These are phyloP conservation scores for Popillia japonica DNA, from an alignment of 1,140 invertebrate species.

Conservation along the genomic window DNA sequence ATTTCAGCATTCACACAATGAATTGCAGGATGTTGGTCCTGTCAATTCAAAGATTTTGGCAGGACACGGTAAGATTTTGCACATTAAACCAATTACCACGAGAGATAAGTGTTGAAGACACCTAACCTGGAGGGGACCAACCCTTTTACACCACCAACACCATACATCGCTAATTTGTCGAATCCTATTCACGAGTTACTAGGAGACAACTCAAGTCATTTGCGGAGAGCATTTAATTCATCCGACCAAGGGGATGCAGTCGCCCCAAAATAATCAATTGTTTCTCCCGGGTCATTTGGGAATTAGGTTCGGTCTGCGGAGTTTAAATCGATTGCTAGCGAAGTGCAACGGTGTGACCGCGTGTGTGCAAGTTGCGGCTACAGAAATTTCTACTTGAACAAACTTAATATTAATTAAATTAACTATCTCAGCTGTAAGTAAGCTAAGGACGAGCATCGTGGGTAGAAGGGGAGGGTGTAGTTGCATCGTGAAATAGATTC, in stretches of 20 bases:
- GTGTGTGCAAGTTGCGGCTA: not conserved
- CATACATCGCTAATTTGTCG: too few relatives aligned
- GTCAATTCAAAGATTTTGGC: too few relatives aligned
- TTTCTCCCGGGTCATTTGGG: not conserved
- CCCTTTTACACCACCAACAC: too few relatives aligned
- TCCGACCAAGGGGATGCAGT: not conserved
- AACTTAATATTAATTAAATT: constrained; percentile 20
- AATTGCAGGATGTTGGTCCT: too few relatives aligned
- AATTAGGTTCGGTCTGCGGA: not conserved
- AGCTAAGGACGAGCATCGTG: not conserved
- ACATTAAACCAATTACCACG: too few relatives aligned
- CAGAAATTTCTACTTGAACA: constrained; percentile 7
- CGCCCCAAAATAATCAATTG: not conserved
- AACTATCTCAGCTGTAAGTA: constrained; percentile 6
- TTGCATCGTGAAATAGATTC: not conserved
- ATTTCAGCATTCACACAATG: too few relatives aligned
- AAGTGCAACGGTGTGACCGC: not conserved
- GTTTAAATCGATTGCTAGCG: not conserved
- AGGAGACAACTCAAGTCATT: not conserved
- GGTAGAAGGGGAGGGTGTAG: too few relatives aligned
- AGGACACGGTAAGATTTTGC: too few relatives aligned
- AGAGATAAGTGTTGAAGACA: too few relatives aligned
- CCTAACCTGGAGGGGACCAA: too few relatives aligned
- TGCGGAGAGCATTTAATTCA: not conserved
- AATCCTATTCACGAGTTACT: too few relatives aligned